Evolutionary conservation across 2,888 invertebrate species (phyloP), one percentile per base, ranked within the genome.

Genomic region (Melinaea menophilus): DNA sequence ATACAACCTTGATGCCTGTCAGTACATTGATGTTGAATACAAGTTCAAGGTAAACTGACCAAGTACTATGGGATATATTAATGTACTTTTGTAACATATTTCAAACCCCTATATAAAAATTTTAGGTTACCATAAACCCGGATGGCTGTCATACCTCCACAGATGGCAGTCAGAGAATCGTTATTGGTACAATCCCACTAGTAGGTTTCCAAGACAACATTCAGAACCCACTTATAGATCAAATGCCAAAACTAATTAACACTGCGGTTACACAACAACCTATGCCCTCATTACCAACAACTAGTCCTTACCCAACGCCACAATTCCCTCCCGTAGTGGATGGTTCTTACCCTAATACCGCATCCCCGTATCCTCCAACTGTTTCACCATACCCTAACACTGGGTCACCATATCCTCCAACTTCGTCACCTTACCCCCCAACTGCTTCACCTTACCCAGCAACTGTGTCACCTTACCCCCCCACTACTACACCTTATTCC

Each of bases 1-100:
- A 2, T 93, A 94, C 58, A 95, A 95, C 83, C 79, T 96, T 3
- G 81, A 89, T 3, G 89, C 92, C 67, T 96, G 95, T 77, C 88
- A 92, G 41, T 92, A 93, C 66, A 95, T 96, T 71, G 92, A 94
- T 73, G 80, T 95, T 54, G 91, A 93, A 65, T 95, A 95, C 79
- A 87, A 89, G 59, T 81, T 96, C 41, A 92, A 82, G 79, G 90
- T 88, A 45, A 68, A 33, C 54, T 22, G 9, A 9, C 3, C 7
- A 9, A 41, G 11, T 11, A 41, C 9, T 41, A 9, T 37, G 41
- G 9, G 2, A 41, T 41, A 3, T 41, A 9, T 41, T 41, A 9
- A 5, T 9, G 37, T 37, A 41, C 7, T 41, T 41, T 41, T 5
- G 3, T 41, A 35, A 35, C 5, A 46, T 35, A 37, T 13, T 4